phyloP scores from a whole-genome alignment of 2,113 vertebrate genomes.

The Aldabrachelys gigantea region DNA sequence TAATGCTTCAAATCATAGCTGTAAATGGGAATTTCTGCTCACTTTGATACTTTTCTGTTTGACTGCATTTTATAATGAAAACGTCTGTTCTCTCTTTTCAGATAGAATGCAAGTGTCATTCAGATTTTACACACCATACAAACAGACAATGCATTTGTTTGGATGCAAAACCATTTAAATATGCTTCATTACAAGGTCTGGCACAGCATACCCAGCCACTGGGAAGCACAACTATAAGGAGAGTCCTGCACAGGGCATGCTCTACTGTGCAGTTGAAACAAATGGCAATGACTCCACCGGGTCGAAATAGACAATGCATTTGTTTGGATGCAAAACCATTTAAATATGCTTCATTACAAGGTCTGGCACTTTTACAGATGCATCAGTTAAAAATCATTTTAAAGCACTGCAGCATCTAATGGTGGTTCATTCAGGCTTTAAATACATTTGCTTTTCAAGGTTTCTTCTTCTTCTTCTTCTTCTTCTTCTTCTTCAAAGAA shows the following conservation, averaged over 20 bases:
- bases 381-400: constrained; percentile 38
- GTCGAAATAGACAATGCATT: background rate
- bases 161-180: constrained; percentile 48
- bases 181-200: background rate
- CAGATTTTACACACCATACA: constrained; percentile 41
- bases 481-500: background rate
- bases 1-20: constrained; percentile 32
- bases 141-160: constrained; percentile 37
- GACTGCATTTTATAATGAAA: constrained; percentile 59
- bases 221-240: background rate
- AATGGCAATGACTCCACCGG: too few relatives aligned
- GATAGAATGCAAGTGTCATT: constrained; percentile 12
- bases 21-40: constrained; percentile 65
- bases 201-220: background rate
- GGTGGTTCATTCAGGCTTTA: background rate
- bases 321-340: constrained; percentile 55
- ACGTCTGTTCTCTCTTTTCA: constrained; percentile 27
- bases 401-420: background rate
- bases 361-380: constrained; percentile 14
- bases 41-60: constrained; percentile 52
- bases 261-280: background rate
- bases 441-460: background rate
- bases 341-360: constrained; percentile 19
- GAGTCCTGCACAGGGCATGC: background rate
- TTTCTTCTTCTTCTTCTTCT: background rate